Evolutionary conservation across 2,888 invertebrate genomes (phyloP).

Genomic region (Myopa tessellatipennis): DNA sequence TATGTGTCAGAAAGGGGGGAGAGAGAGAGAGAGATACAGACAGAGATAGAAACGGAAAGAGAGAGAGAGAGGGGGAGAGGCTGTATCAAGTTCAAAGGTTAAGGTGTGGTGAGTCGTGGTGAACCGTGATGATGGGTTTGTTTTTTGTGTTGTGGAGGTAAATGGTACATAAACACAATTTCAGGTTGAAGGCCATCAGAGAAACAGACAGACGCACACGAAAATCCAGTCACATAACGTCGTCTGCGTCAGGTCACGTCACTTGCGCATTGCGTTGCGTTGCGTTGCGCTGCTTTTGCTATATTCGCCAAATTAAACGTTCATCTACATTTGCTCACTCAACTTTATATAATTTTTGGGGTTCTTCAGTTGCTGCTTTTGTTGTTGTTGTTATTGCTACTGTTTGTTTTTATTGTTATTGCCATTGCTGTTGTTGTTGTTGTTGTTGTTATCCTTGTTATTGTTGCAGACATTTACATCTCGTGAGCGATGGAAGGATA

Average conservation of each 20-base stretch:
- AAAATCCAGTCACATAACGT: background rate
- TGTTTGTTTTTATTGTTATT: conserved; percentile 1
- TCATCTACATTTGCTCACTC: conserved; percentile 3
- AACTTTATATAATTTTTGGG: background rate
- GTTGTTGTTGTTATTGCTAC: background rate
- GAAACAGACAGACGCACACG: background rate
- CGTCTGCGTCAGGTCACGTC: conserved; percentile 1
- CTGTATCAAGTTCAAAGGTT: background rate
- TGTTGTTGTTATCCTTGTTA: background rate
- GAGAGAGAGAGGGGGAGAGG: background rate
- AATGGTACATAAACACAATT: conserved; percentile 15
- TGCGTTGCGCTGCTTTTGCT: background rate
- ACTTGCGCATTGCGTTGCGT: background rate
- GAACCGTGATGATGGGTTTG: background rate
- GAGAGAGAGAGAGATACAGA: background rate
- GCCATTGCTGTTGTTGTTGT: background rate
- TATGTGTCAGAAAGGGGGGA: background rate
- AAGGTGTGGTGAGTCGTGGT: background rate
- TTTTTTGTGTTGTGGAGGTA: no score
- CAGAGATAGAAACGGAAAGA: background rate
- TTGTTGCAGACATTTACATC: background rate
- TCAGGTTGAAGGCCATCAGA: conserved; percentile 30
- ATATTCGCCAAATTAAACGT: conserved; percentile 12
- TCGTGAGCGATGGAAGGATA: background rate
- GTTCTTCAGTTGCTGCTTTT: background rate